Evolutionary conservation across 2,888 invertebrate genomes (phyloP).

Genomic region (Sinotaia quadrata): DNA sequence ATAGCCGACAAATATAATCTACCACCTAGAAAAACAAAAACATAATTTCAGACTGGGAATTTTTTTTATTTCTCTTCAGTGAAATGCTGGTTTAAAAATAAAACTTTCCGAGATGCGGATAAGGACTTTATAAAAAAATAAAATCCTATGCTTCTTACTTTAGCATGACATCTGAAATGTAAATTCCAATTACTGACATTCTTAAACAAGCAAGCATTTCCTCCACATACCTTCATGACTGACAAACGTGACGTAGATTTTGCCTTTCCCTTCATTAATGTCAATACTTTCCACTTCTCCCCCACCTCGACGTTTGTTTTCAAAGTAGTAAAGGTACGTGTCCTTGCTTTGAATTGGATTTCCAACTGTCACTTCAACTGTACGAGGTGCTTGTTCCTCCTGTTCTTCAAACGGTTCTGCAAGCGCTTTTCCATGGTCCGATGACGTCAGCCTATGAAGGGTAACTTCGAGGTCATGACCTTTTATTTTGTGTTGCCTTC

Average conservation of each 20-base stretch:
- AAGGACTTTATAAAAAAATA: too few species aligned
- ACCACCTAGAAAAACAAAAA: too few species aligned
- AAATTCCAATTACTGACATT: too few species aligned
- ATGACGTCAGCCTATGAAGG: not conserved
- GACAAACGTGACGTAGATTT: constrained; percentile 12
- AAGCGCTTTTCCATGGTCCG: too few species aligned
- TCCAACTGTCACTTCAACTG: not conserved
- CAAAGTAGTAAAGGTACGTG: constrained; percentile 17
- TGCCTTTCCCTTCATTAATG: constrained; percentile 14
- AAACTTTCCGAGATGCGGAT: too few species aligned
- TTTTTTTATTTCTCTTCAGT: too few species aligned
- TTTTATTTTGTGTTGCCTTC: constrained; percentile 1
- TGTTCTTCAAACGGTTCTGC: not conserved
- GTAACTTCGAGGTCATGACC: not conserved
- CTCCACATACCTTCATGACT: constrained; percentile 5
- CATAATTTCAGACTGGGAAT: too few species aligned
- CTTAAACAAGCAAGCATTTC: too few species aligned
- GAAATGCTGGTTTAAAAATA: too few species aligned
- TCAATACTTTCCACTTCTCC: constrained; percentile 9
- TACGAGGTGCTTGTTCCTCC: not conserved
- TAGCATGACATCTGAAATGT: too few species aligned
- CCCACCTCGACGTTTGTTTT: constrained; percentile 8
- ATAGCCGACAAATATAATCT: too few species aligned
- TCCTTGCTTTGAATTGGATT: constrained; percentile 1
- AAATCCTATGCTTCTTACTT: too few species aligned